Evolutionary conservation across 2,888 invertebrate species (phyloP).

Genomic region (Stegana nigrithorax): DNA sequence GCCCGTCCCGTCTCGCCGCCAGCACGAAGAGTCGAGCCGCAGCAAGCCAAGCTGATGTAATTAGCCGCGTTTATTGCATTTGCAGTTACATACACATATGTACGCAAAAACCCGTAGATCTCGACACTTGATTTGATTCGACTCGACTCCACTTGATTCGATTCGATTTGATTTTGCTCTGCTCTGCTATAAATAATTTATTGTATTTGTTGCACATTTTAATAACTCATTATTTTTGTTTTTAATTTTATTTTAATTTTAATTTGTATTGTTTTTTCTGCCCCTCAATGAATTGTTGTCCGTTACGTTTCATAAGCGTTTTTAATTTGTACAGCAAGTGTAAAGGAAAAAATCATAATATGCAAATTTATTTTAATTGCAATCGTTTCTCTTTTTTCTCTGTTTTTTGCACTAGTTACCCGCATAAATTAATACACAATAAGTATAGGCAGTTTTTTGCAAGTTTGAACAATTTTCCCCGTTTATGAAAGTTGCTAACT

Average conservation of each 20-base stretch:
- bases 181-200: not conserved
- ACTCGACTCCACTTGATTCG: not conserved
- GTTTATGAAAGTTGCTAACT: slow-evolving; percentile 25
- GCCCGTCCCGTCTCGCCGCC: too few relatives aligned
- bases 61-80: slow-evolving; percentile 17
- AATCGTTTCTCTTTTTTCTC: not conserved
- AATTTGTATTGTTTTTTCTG: too few relatives aligned
- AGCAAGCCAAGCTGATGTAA: slow-evolving; percentile 20
- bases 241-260: too few relatives aligned
- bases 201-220: not conserved
- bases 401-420: not conserved
- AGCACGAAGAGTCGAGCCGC: not conserved
- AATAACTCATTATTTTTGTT: too few relatives aligned
- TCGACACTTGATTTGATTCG: too few relatives aligned
- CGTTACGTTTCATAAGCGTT: not conserved
- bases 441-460: slow-evolving; percentile 4
- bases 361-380: slow-evolving; percentile 4
- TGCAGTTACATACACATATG: not conserved
- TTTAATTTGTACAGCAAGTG: not conserved
- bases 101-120: too few relatives aligned
- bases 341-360: slow-evolving; percentile 2
- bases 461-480: slow-evolving; percentile 24
- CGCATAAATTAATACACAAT: slow-evolving; percentile 20
- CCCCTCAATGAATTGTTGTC: not conserved
- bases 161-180: not conserved